Conservation (phyloP, 1,140 invertebrate genomes). For the Temnothorax nylanderi region DNA sequence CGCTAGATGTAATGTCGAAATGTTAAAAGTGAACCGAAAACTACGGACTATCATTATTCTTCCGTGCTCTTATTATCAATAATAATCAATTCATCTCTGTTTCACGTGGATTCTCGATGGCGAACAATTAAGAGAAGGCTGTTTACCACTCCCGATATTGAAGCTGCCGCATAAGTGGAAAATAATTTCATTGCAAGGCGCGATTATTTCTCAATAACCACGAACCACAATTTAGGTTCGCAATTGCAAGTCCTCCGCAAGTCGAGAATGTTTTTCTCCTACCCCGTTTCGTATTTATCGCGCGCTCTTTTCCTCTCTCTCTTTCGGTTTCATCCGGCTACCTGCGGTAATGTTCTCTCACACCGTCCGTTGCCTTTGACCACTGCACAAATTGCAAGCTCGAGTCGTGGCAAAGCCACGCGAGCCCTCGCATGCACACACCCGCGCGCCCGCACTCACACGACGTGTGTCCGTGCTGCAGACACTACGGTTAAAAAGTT, state of each 20-base stretch:
- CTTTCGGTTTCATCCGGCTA: conserved; percentile 39
- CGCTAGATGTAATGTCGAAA: not conserved
- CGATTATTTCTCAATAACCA: conserved; percentile 45
- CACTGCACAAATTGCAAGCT: conserved; percentile 61
- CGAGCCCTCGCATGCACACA: conserved; percentile 19
- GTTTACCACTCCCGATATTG: conserved; percentile 1
- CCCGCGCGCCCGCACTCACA: not conserved
- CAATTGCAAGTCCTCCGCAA: not conserved
- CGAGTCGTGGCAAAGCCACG: conserved; percentile 58
- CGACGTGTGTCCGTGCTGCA: conserved; percentile 14
- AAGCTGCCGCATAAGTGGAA: not conserved
- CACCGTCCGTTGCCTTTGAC: conserved; percentile 53
- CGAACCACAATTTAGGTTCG: conserved; percentile 25
- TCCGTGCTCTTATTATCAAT: not conserved
- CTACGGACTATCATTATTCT: not conserved
- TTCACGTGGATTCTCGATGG: not conserved
- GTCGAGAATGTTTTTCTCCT: conserved; percentile 31
- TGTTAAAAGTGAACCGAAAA: not conserved
- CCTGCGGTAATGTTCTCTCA: conserved; percentile 59
- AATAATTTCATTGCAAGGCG: conserved; percentile 34
- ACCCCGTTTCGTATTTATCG: not conserved
- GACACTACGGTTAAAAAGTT: conserved; percentile 59
- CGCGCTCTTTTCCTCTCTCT: not conserved
- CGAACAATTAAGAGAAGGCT: not conserved
- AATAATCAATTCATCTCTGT: not conserved